Evolutionary conservation across 2,888 invertebrate species (phyloP), one percentile per base, ranked within the genome.

Genomic region (Limulus polyphemus): DNA sequence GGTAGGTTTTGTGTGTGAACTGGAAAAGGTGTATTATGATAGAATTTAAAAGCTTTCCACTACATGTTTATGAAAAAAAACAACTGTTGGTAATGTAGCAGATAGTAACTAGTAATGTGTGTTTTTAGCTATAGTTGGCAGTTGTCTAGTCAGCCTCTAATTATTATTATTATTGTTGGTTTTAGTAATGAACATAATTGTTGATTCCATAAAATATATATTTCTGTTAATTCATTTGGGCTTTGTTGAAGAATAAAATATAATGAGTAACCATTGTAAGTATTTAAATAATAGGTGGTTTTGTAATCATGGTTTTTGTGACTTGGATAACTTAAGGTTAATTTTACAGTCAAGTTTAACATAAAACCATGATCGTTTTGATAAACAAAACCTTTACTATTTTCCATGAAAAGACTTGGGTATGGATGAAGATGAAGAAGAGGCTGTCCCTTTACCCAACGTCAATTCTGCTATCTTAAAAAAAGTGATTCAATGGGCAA

Each of bases 391-490:
- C 55, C 7, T 55, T 13, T 17, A 14, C 47, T 46, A 11, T 56
- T 56, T 17, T 56, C 4, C 32, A 0, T 55, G 13, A 9, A 14
- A 13, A 46, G 80, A 81, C 72, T 72, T 80, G 47, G 80, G 80
- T 5, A 76, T 78, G 74, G 79, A 78, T 63, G 91, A 91, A 69
- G 72, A 73, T 49, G 77, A 77, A 55, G 94, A 94, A 73, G 94
- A 94, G 77, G 85, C 93, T 5, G 91, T 99, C 0, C 98, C 98
- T 0, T 78, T 99, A 60, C 97, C 95, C 0, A 99, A 98, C 75
- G 98, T 99, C 0, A 97, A 93, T 76, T 93, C 97, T 0, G 90
- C 94, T 47, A 98, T 99, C 73, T 79, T 99, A 52, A 88, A 89
- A 71, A 98, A 98, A 79, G 94, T 80, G 14, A 86, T 67, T n/a